These are phyloP conservation scores for Oreortyx pictus DNA, from an alignment of 2,797 vertebrate genomes.

Conservation along the genomic window DNA sequence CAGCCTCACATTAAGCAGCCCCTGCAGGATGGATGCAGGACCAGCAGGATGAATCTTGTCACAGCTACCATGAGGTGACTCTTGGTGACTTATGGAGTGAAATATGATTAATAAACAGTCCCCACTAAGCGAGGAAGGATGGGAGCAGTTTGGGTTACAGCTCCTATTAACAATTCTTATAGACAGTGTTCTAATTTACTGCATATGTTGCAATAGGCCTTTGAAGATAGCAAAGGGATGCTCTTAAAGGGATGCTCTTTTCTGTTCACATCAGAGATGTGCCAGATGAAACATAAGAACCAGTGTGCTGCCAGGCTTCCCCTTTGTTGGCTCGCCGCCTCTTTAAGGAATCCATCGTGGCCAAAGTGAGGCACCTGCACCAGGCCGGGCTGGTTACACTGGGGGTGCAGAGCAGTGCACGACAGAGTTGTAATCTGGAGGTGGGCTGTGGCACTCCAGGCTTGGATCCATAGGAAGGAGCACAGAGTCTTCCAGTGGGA, in stretches of 20 bases:
- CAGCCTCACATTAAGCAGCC: background rate
- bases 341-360: background rate
- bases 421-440: constrained; percentile 93
- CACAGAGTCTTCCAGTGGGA: constrained; percentile 87
- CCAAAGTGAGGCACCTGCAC: background rate
- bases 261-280: background rate
- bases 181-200: background rate
- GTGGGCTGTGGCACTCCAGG: constrained; percentile 93
- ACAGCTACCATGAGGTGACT: background rate
- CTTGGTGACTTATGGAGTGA: fast-evolving
- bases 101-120: background rate
- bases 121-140: background rate
- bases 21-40: background rate
- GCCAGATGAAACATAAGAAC: background rate
- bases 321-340: background rate
- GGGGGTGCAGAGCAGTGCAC: constrained; percentile 91
- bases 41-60: background rate
- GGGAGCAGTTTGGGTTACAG: background rate
- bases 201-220: background rate
- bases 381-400: constrained; percentile 73
- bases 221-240: background rate
- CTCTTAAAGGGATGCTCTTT: background rate
- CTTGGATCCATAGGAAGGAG: constrained; percentile 82
- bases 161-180: background rate
- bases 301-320: background rate